Evolutionary conservation across 2,797 vertebrate genomes (phyloP), one percentile per base, ranked within the genome.

Genomic region (Hemitrygon akajei): DNA sequence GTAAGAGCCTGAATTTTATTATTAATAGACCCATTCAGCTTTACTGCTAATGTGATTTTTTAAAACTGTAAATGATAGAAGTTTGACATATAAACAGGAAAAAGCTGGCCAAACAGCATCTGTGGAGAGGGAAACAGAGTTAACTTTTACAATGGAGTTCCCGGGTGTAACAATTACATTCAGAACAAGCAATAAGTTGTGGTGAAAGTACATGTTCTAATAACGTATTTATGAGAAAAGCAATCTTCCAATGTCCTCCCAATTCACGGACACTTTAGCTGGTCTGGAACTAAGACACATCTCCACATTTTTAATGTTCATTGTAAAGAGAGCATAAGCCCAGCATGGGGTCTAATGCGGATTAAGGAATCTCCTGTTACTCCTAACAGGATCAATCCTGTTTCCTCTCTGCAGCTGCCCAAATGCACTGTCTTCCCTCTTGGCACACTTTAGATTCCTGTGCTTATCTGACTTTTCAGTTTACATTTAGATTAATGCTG

Each of bases 391-490:
- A 89, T 89, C 86, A 69, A 22, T 69, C 63, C 86, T 37, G 2
- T 25, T 66, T 7, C 71, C 60, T 34, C 37, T 69, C 20, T 89
- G 63, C 86, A 60, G 86, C 63, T n/a, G 63, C 12, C 5, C 58
- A 66, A 87, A 63, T 66, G 60, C 7, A 58, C 18, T 34, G 16
- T 37, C 60, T 89, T 89, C 69, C n/a, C 63, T 69, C n/a, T 60
- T 30, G 18, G n/a, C 60, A 66, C 63, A 69, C 25, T 89, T 69
- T 63, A 69, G 60, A 66, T 69, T 37, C n/a, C n/a, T 22, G 1
- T 10, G 86, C n/a, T 89, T 89, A 89, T 89, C 86, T 89, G 60
- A n/a, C 27, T 60, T 27, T 69, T 69, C 86, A 69, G 86, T 16
- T 89, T 89, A 60, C 18, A 22, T 66, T 34, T 37, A 89, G 86